phyloP scores from a whole-genome alignment of 1,140 invertebrate genomes.

The Drosophila asahinai region DNA sequence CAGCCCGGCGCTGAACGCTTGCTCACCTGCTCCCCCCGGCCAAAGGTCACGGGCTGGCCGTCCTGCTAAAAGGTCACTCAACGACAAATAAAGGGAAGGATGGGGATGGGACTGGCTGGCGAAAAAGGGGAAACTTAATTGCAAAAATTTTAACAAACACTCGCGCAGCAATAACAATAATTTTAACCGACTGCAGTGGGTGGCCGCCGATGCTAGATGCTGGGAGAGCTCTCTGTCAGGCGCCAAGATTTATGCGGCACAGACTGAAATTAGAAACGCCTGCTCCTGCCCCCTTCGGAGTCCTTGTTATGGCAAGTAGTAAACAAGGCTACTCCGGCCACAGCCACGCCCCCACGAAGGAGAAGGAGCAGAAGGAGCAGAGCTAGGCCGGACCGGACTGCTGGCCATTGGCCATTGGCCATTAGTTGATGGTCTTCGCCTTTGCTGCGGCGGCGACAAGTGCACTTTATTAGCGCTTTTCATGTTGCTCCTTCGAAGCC shows the following conservation, averaged over 20 bases:
- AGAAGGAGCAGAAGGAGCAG: neutral
- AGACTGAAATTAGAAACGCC: conserved; percentile 75
- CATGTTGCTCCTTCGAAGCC: conserved; percentile 15
- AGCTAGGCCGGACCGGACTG: conserved; percentile 1
- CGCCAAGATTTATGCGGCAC: conserved; percentile 66
- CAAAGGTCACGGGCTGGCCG: conserved; percentile 58
- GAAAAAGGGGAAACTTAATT: conserved; percentile 63
- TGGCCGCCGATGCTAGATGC: neutral
- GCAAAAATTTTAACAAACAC: conserved; percentile 75
- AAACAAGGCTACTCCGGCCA: conserved; percentile 29
- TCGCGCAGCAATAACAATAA: conserved; percentile 70
- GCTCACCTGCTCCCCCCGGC: neutral
- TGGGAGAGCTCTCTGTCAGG: conserved; percentile 11
- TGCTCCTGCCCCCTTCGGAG: neutral
- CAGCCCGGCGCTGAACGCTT: too few relatives aligned
- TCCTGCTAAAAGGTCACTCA: conserved; percentile 61
- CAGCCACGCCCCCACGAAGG: neutral
- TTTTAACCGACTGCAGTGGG: conserved; percentile 60
- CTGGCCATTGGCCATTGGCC: conserved; percentile 45
- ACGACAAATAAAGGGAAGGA: conserved; percentile 60
- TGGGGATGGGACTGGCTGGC: conserved; percentile 10
- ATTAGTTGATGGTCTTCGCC: conserved; percentile 49
- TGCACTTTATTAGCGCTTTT: conserved; percentile 72
- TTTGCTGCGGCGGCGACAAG: conserved; percentile 57
- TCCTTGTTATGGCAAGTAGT: conserved; percentile 52